Conservation (phyloP, 2,113 vertebrate genomes). For the Dendrocopos noguchii region DNA sequence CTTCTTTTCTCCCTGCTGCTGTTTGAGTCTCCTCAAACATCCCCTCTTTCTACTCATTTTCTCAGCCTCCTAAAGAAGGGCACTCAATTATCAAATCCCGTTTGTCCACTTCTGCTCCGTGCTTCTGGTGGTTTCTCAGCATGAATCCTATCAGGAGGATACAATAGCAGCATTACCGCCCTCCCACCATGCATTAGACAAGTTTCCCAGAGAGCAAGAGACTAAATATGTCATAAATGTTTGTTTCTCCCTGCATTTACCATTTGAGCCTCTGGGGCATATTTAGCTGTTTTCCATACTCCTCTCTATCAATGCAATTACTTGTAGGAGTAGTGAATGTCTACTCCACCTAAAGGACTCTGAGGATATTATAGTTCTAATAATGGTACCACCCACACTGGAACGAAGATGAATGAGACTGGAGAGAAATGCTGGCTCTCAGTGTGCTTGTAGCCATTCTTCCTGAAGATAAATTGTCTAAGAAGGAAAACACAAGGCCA, state of each 20-base stretch:
- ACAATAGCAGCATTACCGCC: background rate
- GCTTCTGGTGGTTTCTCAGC: background rate
- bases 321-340: background rate
- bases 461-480: background rate
- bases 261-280: background rate
- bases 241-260: background rate
- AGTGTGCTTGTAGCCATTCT: background rate
- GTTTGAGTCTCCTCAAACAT: background rate
- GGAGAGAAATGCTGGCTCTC: background rate
- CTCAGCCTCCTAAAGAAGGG: background rate
- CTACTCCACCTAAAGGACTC: background rate
- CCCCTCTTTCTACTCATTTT: background rate
- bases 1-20: background rate
- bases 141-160: background rate
- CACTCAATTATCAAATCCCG: background rate
- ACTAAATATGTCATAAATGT: background rate
- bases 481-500: background rate
- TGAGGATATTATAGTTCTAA: background rate
- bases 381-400: background rate
- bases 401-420: background rate
- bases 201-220: background rate
- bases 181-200: background rate
- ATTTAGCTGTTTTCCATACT: background rate
- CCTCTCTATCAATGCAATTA: background rate
- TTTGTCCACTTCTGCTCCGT: background rate